phyloP scores from a whole-genome alignment of 2,888 invertebrate species.

The Gymnosoma rotundatum region DNA sequence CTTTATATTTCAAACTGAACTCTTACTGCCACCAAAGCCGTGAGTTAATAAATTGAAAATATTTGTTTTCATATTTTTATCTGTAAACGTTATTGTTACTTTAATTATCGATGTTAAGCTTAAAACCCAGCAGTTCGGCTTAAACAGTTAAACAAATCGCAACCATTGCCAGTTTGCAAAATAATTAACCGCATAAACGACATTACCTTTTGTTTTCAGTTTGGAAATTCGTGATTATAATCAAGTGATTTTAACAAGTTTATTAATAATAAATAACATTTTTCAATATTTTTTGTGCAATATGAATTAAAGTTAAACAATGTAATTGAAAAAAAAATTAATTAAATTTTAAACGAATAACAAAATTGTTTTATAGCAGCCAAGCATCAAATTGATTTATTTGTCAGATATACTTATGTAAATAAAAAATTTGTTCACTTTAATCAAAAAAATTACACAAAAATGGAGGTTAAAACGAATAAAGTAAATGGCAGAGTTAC shows the following conservation, averaged over 20 bases:
- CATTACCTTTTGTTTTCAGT: neutral
- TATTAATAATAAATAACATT: too few relatives aligned
- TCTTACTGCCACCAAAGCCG: slow-evolving; percentile 6
- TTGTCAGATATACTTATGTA: slow-evolving; percentile 13
- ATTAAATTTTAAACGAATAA: slow-evolving; percentile 25
- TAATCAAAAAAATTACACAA: slow-evolving; percentile 13
- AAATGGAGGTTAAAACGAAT: slow-evolving; percentile 66
- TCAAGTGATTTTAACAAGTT: too few relatives aligned
- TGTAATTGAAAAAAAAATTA: slow-evolving; percentile 9
- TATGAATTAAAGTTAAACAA: slow-evolving; percentile 30
- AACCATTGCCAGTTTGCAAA: slow-evolving; percentile 31
- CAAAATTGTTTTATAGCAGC: slow-evolving; percentile 47
- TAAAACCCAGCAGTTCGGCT: slow-evolving; percentile 62
- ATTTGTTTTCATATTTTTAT: slow-evolving; percentile 6
- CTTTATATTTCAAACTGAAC: slow-evolving; percentile 13
- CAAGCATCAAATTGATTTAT: slow-evolving; percentile 53
- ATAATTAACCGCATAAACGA: neutral
- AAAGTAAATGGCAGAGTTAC: slow-evolving; percentile 57
- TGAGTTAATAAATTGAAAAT: slow-evolving; percentile 6
- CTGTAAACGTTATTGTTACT: slow-evolving; percentile 41
- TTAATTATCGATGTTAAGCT: slow-evolving; percentile 61
- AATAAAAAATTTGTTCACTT: too few relatives aligned
- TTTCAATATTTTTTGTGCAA: slow-evolving; percentile 4
- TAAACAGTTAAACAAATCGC: slow-evolving; percentile 64
- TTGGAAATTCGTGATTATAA: neutral